Conservation (phyloP, 2,888 invertebrate genomes). For the Tetranychus piercei region DNA sequence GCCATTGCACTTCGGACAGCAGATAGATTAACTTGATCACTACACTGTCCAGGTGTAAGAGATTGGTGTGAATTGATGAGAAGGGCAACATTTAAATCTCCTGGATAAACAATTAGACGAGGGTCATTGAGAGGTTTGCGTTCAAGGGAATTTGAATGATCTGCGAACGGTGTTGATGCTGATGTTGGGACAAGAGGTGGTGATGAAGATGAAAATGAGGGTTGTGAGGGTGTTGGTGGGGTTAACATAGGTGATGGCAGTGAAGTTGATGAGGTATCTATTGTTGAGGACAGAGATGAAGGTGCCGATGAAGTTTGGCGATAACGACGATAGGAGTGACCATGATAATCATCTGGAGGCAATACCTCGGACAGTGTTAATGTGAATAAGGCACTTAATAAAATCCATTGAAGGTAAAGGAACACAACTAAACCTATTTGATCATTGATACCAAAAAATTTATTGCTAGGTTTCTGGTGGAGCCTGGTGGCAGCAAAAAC, state of each 20-base stretch:
- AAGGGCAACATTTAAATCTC: slow-evolving; percentile 24
- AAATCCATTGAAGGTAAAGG: background rate
- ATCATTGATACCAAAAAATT: background rate
- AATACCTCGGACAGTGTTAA: background rate
- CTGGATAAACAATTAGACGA: slow-evolving; percentile 24
- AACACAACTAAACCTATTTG: background rate
- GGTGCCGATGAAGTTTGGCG: background rate
- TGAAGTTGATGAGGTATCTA: background rate
- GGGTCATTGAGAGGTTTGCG: slow-evolving; percentile 20
- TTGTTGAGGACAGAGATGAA: background rate
- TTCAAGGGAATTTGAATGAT: background rate
- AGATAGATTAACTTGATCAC: slow-evolving; percentile 13
- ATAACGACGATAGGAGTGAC: slow-evolving; percentile 1
- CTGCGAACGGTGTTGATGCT: background rate
- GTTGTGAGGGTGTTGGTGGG: background rate
- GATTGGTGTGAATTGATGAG: slow-evolving; percentile 17
- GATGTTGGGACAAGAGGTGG: background rate
- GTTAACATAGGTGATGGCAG: background rate
- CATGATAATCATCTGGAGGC: slow-evolving; percentile 1
- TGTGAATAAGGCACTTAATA: background rate
- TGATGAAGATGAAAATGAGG: background rate
- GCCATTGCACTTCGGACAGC: slow-evolving; percentile 24
- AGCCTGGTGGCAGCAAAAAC: background rate
- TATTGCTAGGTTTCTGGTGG: background rate
- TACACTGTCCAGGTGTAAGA: background rate